Evolutionary conservation across 1,140 invertebrate species (phyloP).

Genomic region (Penaeus vannamei): DNA sequence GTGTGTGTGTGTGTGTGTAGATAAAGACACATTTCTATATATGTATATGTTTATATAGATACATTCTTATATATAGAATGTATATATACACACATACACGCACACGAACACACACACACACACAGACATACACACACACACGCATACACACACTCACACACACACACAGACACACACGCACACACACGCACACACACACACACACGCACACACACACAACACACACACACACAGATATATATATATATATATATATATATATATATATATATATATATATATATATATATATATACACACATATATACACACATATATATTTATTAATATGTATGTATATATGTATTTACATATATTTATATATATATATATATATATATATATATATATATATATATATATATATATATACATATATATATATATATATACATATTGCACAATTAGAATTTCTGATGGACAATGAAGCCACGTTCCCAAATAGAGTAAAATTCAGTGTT

Average conservation of each 20-base stretch:
- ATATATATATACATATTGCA: slow-evolving; percentile 21
- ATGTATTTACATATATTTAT: slow-evolving; percentile 34
- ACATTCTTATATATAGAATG: neutral
- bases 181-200: slow-evolving; percentile 16
- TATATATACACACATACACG: slow-evolving; percentile 20
- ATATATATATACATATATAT: slow-evolving; percentile 32
- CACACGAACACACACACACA: slow-evolving; percentile 13
- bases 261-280: slow-evolving; percentile 35
- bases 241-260: slow-evolving; percentile 31
- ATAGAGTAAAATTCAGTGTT: too few relatives aligned
- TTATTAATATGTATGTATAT: slow-evolving; percentile 17
- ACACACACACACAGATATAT: slow-evolving; percentile 11
- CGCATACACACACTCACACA: slow-evolving; percentile 17
- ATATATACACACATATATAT: slow-evolving; percentile 37
- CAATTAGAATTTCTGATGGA: too few relatives aligned
- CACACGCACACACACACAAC: slow-evolving; percentile 3
- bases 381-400: slow-evolving; percentile 41
- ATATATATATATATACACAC: slow-evolving; percentile 33
- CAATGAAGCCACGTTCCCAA: too few relatives aligned
- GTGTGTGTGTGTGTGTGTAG: neutral
- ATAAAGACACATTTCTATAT: neutral
- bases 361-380: slow-evolving; percentile 43
- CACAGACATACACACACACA: slow-evolving; percentile 19
- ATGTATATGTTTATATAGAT: slow-evolving; percentile 13
- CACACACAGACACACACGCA: slow-evolving; percentile 12